Percentiles rank a stretch among this genome's conserved stretches.
phyloP scores from a whole-genome alignment of 2,888 invertebrate genomes.

The Geophilus truncorum region DNA sequence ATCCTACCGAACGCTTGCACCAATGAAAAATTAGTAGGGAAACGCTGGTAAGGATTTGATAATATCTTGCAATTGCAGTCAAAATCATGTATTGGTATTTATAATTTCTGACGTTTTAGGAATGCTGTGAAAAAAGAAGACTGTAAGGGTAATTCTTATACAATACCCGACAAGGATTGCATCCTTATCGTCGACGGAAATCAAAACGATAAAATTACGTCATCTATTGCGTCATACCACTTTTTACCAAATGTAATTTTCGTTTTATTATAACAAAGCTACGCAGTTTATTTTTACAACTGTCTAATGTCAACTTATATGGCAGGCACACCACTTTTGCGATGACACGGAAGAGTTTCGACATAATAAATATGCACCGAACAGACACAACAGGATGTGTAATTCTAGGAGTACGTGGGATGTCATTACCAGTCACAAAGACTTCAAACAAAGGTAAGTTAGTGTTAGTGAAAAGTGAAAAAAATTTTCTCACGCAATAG shows the following conservation, averaged over 20 bases:
- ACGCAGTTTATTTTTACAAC: too few relatives aligned
- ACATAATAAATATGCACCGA: not conserved
- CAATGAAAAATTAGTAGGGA: not conserved
- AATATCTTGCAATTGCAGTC: too few relatives aligned
- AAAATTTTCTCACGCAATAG: too few relatives aligned
- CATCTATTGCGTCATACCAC: constrained; percentile 13
- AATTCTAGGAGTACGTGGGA: not conserved
- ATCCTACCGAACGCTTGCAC: not conserved
- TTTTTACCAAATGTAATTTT: not conserved
- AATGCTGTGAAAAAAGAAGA: not conserved
- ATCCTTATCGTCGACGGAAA: not conserved
- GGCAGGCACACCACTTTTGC: not conserved
- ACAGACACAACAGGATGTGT: constrained; percentile 25
- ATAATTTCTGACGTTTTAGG: too few relatives aligned
- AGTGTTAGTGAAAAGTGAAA: too few relatives aligned
- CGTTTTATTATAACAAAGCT: not conserved
- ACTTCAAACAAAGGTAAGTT: not conserved
- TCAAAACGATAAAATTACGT: not conserved
- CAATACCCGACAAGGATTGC: not conserved
- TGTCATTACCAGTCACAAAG: not conserved
- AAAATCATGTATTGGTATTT: too few relatives aligned
- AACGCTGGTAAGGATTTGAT: too few relatives aligned
- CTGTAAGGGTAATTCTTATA: not conserved
- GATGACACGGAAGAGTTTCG: not conserved
- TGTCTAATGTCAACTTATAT: too few relatives aligned